Evolutionary conservation across 2,113 vertebrate genomes (phyloP), one percentile per base, ranked within the genome.

Genomic region (Cyrtonyx montezumae): DNA sequence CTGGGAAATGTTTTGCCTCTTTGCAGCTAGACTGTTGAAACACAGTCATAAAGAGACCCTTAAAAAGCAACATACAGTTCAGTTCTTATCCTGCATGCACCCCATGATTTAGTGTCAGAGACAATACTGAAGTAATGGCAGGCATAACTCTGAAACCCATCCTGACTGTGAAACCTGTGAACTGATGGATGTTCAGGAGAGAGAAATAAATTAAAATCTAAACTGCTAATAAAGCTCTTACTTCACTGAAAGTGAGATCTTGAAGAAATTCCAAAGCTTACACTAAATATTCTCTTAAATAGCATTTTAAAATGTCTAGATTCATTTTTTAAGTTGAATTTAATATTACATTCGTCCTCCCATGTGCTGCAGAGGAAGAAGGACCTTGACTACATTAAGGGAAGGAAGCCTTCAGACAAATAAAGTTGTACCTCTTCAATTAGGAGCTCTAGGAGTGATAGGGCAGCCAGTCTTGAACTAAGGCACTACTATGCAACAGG

Each of bases 181-280:
- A 66, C 42, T 80, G 89, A 75, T 1, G 15, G 82, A 90, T 63
- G 40, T 19, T n/a, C 49, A 63, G 61, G 7, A 22, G 34, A 74
- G 63, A 92, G 55, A 92, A 91, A 78, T 56, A 92, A 87, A 82
- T 70, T 32, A 74, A 87, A 89, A 90, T 70, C 17, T 53, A 78
- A 93, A 83, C 61, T 80, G 37, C 65, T 75, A 84, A 66, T 66
- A 84, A 65, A 75, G 75, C 79, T 65, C 34, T 83, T 68, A 11
- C 22, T 78, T 92, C 87, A 61, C 48, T 65, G 40, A 55, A 90
- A 78, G 68, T 40, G 83, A 17, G 25, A 6, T 85, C 49, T 21
- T 66, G 63, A 91, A 87, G 59, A 71, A 83, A 90, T 89, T 32
- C 26, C n/a, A 75, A 87, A 70, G 32, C 61, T 94, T 59, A 36